A percentile compares a stretch with the other conserved stretches of the same genome.
Evolutionary conservation across 2,797 vertebrate species (phyloP).

Genomic region (Gallinago stenura): DNA sequence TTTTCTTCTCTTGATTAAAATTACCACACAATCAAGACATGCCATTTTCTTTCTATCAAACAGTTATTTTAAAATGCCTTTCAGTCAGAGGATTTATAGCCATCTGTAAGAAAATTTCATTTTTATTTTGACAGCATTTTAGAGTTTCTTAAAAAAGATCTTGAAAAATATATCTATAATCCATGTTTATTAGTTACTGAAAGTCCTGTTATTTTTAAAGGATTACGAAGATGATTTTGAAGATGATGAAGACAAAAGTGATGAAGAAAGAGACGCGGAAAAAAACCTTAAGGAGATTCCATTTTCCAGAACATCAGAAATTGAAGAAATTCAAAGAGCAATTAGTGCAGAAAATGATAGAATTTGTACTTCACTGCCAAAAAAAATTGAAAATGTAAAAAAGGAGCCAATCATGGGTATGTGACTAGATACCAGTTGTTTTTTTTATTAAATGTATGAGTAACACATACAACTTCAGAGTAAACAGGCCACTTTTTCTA

Average conservation of each 20-base stretch:
- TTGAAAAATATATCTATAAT: neutral
- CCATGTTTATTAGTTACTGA: neutral
- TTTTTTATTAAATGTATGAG: conserved; percentile 16
- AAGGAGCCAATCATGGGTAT: conserved; percentile 61
- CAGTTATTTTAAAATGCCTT: neutral
- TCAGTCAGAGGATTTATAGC: neutral
- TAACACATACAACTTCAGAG: neutral
- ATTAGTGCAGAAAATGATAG: conserved; percentile 92
- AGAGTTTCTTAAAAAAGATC: neutral
- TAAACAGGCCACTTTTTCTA: conserved; percentile 4
- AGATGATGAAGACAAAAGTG: conserved; percentile 68
- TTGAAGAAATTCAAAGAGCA: conserved; percentile 90
- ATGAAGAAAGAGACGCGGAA: conserved; percentile 6
- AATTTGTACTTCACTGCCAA: conserved; percentile 74
- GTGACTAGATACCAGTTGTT: neutral
- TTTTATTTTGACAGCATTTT: neutral
- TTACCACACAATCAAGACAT: neutral
- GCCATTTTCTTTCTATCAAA: neutral
- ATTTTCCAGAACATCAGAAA: conserved; percentile 80
- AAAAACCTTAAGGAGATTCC: conserved; percentile 67
- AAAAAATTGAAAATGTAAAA: conserved; percentile 29
- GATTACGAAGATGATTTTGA: conserved; percentile 98
- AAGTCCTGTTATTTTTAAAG: conserved; percentile 71
- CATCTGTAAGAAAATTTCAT: neutral
- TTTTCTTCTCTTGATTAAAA: neutral